Evolutionary conservation across 2,797 vertebrate genomes (phyloP).

Genomic region (Otolemur crassicaudatus): DNA sequence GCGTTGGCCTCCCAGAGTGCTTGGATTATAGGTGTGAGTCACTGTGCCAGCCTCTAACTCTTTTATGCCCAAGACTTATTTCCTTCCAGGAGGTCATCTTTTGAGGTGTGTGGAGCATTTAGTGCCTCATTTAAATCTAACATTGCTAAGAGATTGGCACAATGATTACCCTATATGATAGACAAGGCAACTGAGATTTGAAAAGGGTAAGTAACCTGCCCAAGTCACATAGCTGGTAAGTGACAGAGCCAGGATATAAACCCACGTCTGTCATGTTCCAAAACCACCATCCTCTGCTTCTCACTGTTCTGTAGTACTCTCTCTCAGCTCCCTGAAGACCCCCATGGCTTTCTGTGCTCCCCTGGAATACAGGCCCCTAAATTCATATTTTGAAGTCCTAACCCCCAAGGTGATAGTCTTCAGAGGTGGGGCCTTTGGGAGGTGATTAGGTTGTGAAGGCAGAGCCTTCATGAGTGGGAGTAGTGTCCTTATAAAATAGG

Average conservation of each 20-base stretch:
- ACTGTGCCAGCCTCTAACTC: not conserved
- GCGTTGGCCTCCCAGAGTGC: no score
- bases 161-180: not conserved
- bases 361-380: not conserved
- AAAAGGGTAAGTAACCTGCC: not conserved
- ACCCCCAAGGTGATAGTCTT: not conserved
- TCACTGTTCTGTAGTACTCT: not conserved
- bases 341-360: not conserved
- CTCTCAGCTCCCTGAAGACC: not conserved
- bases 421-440: not conserved
- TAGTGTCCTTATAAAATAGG: not conserved
- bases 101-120: not conserved
- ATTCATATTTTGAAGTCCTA: not conserved
- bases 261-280: not conserved
- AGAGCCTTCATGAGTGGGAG: not conserved
- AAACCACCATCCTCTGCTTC: not conserved
- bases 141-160: not conserved
- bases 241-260: not conserved
- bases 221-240: not conserved
- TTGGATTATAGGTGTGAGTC: no score
- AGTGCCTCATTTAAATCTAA: slow-evolving; percentile 11
- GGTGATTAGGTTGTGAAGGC: not conserved
- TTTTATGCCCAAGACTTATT: not conserved
- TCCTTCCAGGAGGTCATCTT: not conserved
- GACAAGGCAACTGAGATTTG: slow-evolving; percentile 17